Evolutionary conservation across 2,113 vertebrate genomes (phyloP).

Genomic region (Fregetta grallaria): DNA sequence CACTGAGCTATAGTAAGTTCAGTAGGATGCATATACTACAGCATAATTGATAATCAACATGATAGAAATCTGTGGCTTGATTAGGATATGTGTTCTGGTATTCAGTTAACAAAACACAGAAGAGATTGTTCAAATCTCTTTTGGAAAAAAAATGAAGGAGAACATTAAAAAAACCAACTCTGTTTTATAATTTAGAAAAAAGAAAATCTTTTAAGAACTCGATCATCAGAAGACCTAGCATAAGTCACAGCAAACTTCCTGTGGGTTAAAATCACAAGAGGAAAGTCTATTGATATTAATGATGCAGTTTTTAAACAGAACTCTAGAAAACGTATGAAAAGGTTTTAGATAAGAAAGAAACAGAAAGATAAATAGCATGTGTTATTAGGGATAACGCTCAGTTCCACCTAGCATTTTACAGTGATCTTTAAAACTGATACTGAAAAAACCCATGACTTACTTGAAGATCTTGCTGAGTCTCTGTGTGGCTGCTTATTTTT

Average conservation of each 20-base stretch:
- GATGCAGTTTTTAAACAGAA: constrained; percentile 20
- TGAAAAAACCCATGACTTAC: constrained; percentile 82
- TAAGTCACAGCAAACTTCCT: background rate
- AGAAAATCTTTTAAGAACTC: background rate
- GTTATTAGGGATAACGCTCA: background rate
- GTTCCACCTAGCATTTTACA: constrained; percentile 43
- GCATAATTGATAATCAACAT: background rate
- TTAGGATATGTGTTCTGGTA: background rate
- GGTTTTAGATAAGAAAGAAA: constrained; percentile 21
- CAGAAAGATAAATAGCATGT: background rate
- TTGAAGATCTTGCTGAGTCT: constrained; percentile 74
- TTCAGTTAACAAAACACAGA: background rate
- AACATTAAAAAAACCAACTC: background rate
- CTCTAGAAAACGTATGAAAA: background rate
- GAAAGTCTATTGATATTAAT: constrained; percentile 5
- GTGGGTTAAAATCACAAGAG: constrained; percentile 34
- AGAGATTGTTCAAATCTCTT: constrained; percentile 1
- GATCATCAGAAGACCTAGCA: constrained; percentile 10
- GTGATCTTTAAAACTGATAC: constrained; percentile 66
- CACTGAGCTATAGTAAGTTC: background rate
- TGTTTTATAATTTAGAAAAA: background rate
- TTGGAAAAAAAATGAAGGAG: background rate
- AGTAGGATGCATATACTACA: background rate
- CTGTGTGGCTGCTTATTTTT: constrained; percentile 74
- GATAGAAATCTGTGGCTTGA: background rate